phyloP scores from a whole-genome alignment of 2,888 invertebrate genomes.

The Chelonus formosanus region DNA sequence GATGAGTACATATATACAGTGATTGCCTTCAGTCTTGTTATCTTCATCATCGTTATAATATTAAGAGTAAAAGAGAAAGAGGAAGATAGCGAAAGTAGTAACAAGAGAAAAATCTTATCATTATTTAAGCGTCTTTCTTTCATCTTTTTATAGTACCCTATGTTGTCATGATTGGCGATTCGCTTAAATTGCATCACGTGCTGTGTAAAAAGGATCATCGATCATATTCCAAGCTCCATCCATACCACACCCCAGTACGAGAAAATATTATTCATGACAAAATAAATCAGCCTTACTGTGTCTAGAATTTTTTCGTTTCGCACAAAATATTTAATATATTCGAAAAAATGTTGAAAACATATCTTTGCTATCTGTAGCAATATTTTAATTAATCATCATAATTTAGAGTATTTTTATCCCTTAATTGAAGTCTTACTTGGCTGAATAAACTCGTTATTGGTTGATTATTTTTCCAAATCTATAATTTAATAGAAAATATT shows the following conservation, averaged over 20 bases:
- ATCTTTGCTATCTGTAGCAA: too few relatives aligned
- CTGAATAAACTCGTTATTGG: neutral
- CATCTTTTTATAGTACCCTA: neutral
- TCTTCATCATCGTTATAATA: slow-evolving; percentile 44
- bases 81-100: slow-evolving; percentile 26
- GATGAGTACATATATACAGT: slow-evolving; percentile 20
- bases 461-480: too few relatives aligned
- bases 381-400: too few relatives aligned
- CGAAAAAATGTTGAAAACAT: too few relatives aligned
- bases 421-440: too few relatives aligned
- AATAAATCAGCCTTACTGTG: slow-evolving; percentile 1
- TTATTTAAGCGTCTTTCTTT: neutral
- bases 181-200: slow-evolving; percentile 39
- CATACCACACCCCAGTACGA: neutral
- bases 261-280: slow-evolving; percentile 4
- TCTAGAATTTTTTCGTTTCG: neutral
- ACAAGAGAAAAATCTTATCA: slow-evolving; percentile 13
- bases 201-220: slow-evolving; percentile 17
- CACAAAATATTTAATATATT: too few relatives aligned
- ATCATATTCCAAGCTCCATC: slow-evolving; percentile 21
- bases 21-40: slow-evolving; percentile 38
- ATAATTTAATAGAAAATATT: too few relatives aligned
- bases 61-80: slow-evolving; percentile 5
- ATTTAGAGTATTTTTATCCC: too few relatives aligned
- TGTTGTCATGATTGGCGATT: slow-evolving; percentile 30